phyloP scores from a whole-genome alignment of 2,888 invertebrate genomes.

The Pteria penguin region DNA sequence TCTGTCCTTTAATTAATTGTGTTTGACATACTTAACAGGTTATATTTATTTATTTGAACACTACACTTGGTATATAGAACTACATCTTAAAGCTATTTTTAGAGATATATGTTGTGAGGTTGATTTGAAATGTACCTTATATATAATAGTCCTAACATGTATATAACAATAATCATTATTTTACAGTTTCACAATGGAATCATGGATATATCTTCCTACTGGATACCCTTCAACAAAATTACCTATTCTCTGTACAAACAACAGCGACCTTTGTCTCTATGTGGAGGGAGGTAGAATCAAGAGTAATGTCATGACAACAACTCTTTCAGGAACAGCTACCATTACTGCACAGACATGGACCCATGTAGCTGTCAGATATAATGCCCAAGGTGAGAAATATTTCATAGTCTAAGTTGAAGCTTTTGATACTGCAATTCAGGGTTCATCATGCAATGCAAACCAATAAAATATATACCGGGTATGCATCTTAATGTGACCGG shows the following conservation, averaged over 20 bases:
- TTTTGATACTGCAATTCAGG: no score
- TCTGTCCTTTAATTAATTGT: not conserved
- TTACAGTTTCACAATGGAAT: slow-evolving; percentile 69
- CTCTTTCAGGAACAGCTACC: slow-evolving; percentile 50
- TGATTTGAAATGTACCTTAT: not conserved
- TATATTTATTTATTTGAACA: not conserved
- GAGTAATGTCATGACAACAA: slow-evolving; percentile 52
- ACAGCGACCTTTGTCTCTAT: slow-evolving; percentile 63
- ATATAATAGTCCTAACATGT: not conserved
- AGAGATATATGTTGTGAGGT: not conserved
- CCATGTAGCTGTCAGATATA: slow-evolving; percentile 60
- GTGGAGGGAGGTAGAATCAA: slow-evolving; percentile 55
- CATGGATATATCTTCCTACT: slow-evolving; percentile 59
- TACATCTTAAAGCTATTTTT: not conserved
- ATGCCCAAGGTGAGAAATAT: slow-evolving; percentile 45
- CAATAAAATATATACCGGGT: no score
- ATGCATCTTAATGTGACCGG: no score
- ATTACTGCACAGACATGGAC: slow-evolving; percentile 61
- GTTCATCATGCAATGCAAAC: no score
- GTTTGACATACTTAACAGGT: no score
- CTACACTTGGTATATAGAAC: not conserved
- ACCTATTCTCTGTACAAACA: slow-evolving; percentile 66
- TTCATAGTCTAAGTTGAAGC: no score
- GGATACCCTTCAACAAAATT: slow-evolving; percentile 56
- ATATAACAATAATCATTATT: not conserved